phyloP scores from a whole-genome alignment of 2,113 vertebrate genomes.

The Anolis sagrei region DNA sequence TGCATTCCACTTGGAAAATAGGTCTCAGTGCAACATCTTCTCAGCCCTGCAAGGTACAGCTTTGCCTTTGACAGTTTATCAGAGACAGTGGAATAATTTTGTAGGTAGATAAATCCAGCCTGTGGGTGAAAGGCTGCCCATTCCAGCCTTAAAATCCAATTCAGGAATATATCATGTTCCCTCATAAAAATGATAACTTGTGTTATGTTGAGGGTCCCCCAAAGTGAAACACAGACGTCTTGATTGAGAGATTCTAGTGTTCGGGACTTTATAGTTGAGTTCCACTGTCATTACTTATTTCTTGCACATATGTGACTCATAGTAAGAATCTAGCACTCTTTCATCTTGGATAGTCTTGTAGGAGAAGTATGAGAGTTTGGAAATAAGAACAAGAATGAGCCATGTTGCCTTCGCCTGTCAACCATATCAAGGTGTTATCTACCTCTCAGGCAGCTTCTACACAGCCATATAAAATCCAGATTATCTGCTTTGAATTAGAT shows the following conservation, averaged over 20 bases:
- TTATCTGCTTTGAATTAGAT: too few species aligned
- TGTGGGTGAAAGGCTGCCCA: too few species aligned
- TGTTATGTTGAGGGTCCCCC: not conserved
- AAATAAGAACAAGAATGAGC: not conserved
- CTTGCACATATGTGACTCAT: not conserved
- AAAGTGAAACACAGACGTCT: not conserved
- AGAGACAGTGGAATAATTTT: too few species aligned
- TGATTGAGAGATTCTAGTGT: not conserved
- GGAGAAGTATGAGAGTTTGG: not conserved
- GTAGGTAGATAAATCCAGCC: too few species aligned
- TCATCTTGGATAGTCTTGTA: not conserved
- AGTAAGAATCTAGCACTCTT: not conserved
- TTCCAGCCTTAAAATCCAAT: too few species aligned
- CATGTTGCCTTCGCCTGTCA: not conserved
- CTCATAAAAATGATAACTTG: too few species aligned
- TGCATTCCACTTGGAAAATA: too few species aligned
- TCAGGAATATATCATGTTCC: not conserved
- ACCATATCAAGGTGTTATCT: not conserved
- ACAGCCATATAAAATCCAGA: too few species aligned
- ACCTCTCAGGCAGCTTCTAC: not conserved
- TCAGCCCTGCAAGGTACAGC: too few species aligned
- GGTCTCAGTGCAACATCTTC: too few species aligned
- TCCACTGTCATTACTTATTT: not conserved
- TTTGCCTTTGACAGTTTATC: too few species aligned
- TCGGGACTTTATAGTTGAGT: not conserved